Conservation (phyloP, 2,113 vertebrate genomes). For the Xiphorhynchus elegans region DNA sequence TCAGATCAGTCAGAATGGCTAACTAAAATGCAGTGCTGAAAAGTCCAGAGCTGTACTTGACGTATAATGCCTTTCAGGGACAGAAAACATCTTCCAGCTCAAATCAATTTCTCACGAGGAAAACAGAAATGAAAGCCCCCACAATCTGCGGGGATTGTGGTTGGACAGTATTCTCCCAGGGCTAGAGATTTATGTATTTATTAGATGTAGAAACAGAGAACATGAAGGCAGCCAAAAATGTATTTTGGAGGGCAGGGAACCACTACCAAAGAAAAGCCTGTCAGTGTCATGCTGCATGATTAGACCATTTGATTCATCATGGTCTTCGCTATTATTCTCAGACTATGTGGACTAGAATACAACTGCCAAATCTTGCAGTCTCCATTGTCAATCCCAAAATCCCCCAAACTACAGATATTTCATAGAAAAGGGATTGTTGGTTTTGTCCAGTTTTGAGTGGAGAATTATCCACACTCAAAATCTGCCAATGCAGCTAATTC, state of each 20-base stretch:
- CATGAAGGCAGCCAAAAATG: background rate
- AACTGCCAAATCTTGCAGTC: background rate
- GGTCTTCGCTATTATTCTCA: background rate
- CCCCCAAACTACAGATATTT: background rate
- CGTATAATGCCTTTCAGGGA: background rate
- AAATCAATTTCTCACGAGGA: background rate
- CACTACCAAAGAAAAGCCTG: background rate
- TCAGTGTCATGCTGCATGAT: background rate
- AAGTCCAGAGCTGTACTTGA: conserved; percentile 38
- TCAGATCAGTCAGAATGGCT: conserved; percentile 12
- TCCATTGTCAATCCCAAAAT: background rate
- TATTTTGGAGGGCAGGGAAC: background rate
- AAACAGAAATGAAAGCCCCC: conserved; percentile 41
- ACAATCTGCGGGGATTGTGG: background rate
- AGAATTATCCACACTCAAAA: background rate
- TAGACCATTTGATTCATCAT: rapidly evolving
- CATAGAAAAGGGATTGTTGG: background rate
- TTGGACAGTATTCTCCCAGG: background rate
- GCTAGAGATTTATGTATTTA: conserved; percentile 14
- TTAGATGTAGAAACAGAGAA: background rate
- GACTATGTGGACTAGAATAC: background rate
- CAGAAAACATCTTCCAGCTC: conserved; percentile 46
- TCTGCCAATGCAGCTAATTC: background rate
- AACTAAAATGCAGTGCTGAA: background rate
- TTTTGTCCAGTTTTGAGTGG: background rate